Conservation (phyloP, 2,888 invertebrate genomes). For the Polyommatus iphigenia region DNA sequence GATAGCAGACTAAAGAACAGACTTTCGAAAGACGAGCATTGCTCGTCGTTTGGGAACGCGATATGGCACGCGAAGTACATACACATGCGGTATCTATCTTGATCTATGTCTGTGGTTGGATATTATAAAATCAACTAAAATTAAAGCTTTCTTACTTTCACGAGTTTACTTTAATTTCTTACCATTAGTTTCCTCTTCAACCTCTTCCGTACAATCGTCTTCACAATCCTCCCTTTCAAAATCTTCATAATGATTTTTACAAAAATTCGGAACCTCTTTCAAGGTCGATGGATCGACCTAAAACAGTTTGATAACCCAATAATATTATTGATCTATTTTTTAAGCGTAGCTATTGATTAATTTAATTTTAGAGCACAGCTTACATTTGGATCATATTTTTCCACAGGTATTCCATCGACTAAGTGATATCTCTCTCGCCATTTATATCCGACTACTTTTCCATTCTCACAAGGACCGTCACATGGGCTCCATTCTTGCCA, state of each 20-base stretch:
- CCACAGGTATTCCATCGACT: conserved; percentile 64
- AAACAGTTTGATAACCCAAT: conserved; percentile 33
- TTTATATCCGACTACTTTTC: conserved; percentile 54
- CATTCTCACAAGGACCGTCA: conserved; percentile 60
- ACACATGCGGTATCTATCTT: too few species aligned
- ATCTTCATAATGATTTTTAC: conserved; percentile 58
- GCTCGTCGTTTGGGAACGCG: too few species aligned
- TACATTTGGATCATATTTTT: conserved; percentile 67
- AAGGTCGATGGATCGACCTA: conserved; percentile 52
- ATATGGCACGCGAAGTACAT: too few species aligned
- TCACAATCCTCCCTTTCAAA: conserved; percentile 60
- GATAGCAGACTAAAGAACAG: too few species aligned
- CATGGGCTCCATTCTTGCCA: conserved; percentile 68
- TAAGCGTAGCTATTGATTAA: neutral
- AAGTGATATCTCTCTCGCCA: conserved; percentile 67
- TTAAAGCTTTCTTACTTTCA: conserved; percentile 25
- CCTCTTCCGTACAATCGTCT: conserved; percentile 52
- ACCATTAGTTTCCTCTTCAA: conserved; percentile 41
- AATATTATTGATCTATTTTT: neutral
- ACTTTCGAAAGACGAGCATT: too few species aligned
- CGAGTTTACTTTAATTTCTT: conserved; percentile 14
- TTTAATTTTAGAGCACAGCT: conserved; percentile 39
- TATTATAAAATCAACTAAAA: neutral
- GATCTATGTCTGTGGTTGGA: too few species aligned
- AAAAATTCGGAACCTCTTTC: conserved; percentile 61